phyloP scores from a whole-genome alignment of 1,140 invertebrate species.

The Sweltsa coloradensis region DNA sequence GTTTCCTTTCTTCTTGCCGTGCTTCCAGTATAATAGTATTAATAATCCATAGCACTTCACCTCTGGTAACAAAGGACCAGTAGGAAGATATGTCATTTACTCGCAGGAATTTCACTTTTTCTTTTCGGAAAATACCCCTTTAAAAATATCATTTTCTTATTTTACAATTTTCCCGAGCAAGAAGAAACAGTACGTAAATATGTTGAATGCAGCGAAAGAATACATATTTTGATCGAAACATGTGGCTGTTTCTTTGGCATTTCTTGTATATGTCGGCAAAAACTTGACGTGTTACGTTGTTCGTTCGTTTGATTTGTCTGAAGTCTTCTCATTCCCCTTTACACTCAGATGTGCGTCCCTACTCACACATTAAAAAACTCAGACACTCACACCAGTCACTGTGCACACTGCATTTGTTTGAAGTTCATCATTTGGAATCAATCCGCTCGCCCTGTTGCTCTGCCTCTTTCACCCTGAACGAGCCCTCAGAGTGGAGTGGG shows the following conservation, averaged over 20 bases:
- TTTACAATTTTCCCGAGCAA: constrained; percentile 12
- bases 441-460: constrained; percentile 15
- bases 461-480: constrained; percentile 16
- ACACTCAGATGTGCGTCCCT: constrained; percentile 11
- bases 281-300: constrained; percentile 8
- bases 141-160: constrained; percentile 1
- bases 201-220: constrained; percentile 8
- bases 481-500: constrained; percentile 17
- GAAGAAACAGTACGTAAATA: constrained; percentile 9
- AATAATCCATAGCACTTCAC: constrained; percentile 12
- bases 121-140: constrained; percentile 10
- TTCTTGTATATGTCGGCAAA: constrained; percentile 1
- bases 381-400: constrained; percentile 13
- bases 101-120: constrained; percentile 7
- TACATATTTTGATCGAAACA: neutral
- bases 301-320: constrained; percentile 9
- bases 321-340: constrained; percentile 12
- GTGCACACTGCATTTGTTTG: constrained; percentile 13
- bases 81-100: constrained; percentile 13
- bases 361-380: constrained; percentile 9
- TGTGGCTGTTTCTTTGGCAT: neutral
- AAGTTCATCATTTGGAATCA: constrained; percentile 10
- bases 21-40: neutral
- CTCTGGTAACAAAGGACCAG: constrained; percentile 16
- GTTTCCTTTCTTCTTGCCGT: constrained; percentile 10